A percentile compares a stretch with the other conserved stretches of the same genome.
Evolutionary conservation across 1,140 invertebrate genomes (phyloP).

Genomic region (Drosophila bipectinata): DNA sequence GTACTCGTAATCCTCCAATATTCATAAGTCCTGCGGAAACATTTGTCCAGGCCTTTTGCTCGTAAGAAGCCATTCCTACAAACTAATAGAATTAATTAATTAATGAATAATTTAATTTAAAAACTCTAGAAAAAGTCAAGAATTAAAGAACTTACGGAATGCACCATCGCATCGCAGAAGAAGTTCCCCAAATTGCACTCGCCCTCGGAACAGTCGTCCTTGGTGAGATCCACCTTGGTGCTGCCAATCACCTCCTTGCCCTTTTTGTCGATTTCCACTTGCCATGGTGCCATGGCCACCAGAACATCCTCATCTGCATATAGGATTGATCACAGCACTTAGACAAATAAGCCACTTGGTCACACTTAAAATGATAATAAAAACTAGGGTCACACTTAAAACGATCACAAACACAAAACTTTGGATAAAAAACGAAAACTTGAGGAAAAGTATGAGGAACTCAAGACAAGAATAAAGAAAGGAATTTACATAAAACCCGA

Average conservation of each 20-base stretch:
- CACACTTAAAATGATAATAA: neutral
- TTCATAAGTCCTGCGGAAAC: slow-evolving; percentile 89
- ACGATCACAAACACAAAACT: neutral
- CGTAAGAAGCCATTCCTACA: slow-evolving; percentile 56
- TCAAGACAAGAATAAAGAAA: neutral
- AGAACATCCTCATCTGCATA: slow-evolving; percentile 81
- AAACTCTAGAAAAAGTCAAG: neutral
- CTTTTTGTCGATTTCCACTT: slow-evolving; percentile 85
- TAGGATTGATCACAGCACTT: slow-evolving; percentile 1
- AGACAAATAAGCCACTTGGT: neutral
- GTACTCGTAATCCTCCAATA: slow-evolving; percentile 88
- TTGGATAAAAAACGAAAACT: neutral
- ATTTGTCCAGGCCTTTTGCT: slow-evolving; percentile 86
- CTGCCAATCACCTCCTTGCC: slow-evolving; percentile 86
- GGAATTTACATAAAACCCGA: neutral
- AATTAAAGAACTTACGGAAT: slow-evolving; percentile 75
- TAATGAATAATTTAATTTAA: no score
- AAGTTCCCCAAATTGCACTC: slow-evolving; percentile 92
- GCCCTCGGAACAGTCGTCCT: slow-evolving; percentile 85
- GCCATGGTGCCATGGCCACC: slow-evolving; percentile 86
- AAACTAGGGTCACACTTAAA: neutral
- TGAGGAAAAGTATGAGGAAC: neutral
- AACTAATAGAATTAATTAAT: slow-evolving; percentile 48
- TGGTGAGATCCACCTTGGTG: slow-evolving; percentile 86
- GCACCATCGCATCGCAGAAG: slow-evolving; percentile 89